Evolutionary conservation across 2,888 invertebrate genomes (phyloP).

Genomic region (Melieria picta): DNA sequence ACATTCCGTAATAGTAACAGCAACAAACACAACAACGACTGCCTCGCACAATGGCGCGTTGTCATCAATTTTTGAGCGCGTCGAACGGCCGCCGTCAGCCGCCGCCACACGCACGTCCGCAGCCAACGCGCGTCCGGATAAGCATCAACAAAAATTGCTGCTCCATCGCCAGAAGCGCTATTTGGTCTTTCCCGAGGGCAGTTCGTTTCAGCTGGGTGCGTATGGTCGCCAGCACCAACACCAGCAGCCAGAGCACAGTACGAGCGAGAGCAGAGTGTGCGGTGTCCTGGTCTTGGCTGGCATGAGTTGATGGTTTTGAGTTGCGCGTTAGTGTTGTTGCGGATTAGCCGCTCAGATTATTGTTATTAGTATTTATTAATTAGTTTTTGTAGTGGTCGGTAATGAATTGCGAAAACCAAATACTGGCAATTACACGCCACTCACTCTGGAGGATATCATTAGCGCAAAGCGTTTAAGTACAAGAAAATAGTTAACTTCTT

Average conservation of each 20-base stretch:
- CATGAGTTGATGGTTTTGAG: too few relatives aligned
- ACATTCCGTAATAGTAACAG: slow-evolving; percentile 23
- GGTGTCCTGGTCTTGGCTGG: neutral
- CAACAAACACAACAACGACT: slow-evolving; percentile 1
- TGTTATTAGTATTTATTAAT: neutral
- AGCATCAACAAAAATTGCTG: slow-evolving; percentile 40
- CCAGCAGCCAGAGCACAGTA: neutral
- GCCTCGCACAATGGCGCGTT: neutral
- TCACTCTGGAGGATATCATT: too few relatives aligned
- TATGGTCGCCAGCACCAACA: slow-evolving; percentile 10
- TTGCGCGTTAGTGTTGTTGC: too few relatives aligned
- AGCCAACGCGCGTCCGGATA: neutral
- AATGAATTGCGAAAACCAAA: too few relatives aligned
- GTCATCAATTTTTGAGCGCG: slow-evolving; percentile 36
- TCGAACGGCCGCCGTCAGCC: slow-evolving; percentile 11
- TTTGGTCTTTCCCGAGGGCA: slow-evolving; percentile 68
- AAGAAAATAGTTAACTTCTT: too few relatives aligned
- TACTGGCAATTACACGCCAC: too few relatives aligned
- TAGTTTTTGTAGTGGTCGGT: neutral
- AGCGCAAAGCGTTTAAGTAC: too few relatives aligned
- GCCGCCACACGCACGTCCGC: neutral
- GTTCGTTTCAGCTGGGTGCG: slow-evolving; percentile 64
- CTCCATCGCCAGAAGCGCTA: slow-evolving; percentile 66
- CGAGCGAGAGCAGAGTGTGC: too few relatives aligned
- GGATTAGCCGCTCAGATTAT: neutral